Evolutionary conservation across 2,888 invertebrate genomes (phyloP).

Genomic region (Smittia sp.): DNA sequence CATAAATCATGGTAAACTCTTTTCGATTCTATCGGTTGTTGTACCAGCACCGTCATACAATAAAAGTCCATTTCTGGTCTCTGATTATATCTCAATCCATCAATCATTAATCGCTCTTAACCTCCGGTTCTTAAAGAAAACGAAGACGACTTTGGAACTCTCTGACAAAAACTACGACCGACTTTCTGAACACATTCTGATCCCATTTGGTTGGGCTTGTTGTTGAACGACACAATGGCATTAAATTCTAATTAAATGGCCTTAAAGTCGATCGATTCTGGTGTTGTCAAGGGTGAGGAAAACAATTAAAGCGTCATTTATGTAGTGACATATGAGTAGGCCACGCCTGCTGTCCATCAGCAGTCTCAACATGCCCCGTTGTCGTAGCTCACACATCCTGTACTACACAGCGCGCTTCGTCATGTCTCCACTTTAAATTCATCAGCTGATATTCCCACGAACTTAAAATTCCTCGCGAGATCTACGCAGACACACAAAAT

Average conservation of each 20-base stretch:
- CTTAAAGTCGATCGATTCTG: not conserved
- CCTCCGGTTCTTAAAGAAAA: not conserved
- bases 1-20: constrained; percentile 6
- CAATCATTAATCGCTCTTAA: not conserved
- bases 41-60: not conserved
- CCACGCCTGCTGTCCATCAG: constrained; percentile 8
- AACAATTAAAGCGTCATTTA: constrained; percentile 10
- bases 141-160: not conserved
- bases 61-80: constrained; percentile 8
- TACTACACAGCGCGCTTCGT: too few species aligned
- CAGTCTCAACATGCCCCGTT: not conserved
- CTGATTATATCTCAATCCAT: constrained; percentile 26
- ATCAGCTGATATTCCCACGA: constrained; percentile 23
- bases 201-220: not conserved
- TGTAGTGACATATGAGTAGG: not conserved
- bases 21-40: not conserved
- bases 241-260: constrained; percentile 24
- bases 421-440: not conserved
- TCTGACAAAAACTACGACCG: not conserved
- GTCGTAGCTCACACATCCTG: not conserved
- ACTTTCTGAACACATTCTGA: not conserved
- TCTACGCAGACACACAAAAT: not conserved
- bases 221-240: not conserved
- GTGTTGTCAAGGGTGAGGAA: not conserved
- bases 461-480: not conserved